phyloP scores from a whole-genome alignment of 2,888 invertebrate genomes.

The Disparrhopalites patrizii region DNA sequence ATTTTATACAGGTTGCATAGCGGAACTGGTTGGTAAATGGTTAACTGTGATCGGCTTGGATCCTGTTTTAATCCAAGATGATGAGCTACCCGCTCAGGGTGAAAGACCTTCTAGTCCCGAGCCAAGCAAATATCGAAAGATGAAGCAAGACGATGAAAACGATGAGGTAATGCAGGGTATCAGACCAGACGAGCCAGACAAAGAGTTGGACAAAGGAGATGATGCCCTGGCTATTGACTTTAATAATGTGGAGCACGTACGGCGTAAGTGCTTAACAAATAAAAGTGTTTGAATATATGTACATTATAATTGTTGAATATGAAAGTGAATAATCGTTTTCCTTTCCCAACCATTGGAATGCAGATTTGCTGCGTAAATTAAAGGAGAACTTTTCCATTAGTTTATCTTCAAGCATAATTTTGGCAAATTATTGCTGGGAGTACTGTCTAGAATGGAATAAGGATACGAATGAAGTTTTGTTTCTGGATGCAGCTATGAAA shows the following conservation, averaged over 20 bases:
- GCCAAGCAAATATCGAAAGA: conserved; percentile 40
- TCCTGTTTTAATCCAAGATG: conserved; percentile 57
- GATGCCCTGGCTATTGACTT: conserved; percentile 34
- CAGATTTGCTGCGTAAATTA: conserved; percentile 48
- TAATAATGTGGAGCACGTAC: conserved; percentile 28
- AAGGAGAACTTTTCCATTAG: conserved; percentile 78
- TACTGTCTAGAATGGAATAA: conserved; percentile 83
- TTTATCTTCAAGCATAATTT: conserved; percentile 69
- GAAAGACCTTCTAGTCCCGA: conserved; percentile 25
- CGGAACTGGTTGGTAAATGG: conserved; percentile 85
- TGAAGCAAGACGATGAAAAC: conserved; percentile 34
- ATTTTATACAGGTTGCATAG: conserved; percentile 74
- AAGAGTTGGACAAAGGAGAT: conserved; percentile 21
- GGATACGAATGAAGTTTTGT: conserved; percentile 62
- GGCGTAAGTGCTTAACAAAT: conserved; percentile 25
- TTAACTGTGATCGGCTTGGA: conserved; percentile 68
- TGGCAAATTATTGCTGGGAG: conserved; percentile 89
- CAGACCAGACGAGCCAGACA: conserved; percentile 15
- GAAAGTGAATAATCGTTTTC: neutral
- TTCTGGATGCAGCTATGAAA: conserved; percentile 66
- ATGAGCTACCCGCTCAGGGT: conserved; percentile 35
- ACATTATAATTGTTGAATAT: too few relatives aligned
- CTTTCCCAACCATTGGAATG: too few relatives aligned
- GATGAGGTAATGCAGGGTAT: conserved; percentile 7
- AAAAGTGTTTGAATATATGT: neutral